These are phyloP conservation scores for Sipha flava DNA, from an alignment of 1,140 invertebrate species.

Conservation along the genomic window DNA sequence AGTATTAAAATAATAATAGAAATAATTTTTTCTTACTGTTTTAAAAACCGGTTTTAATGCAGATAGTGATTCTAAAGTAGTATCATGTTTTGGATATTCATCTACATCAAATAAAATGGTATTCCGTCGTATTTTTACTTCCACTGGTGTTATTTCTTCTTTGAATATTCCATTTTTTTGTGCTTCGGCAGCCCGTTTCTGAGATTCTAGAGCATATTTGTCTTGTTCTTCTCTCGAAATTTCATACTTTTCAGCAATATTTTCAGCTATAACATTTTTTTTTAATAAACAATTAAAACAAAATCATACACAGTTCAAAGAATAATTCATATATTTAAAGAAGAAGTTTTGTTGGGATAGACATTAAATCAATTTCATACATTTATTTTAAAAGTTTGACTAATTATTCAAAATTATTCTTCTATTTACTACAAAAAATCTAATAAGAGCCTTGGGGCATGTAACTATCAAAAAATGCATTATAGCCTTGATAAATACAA, in stretches of 20 bases:
- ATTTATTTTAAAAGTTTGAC: too few species aligned
- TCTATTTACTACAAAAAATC: too few species aligned
- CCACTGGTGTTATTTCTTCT: constrained; percentile 61
- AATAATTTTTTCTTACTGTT: constrained; percentile 44
- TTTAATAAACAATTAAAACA: too few species aligned
- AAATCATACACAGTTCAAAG: too few species aligned
- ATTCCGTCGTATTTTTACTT: constrained; percentile 48
- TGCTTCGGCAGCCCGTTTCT: constrained; percentile 58
- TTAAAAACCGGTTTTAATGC: constrained; percentile 58
- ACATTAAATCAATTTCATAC: too few species aligned
- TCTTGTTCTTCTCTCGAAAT: constrained; percentile 70
- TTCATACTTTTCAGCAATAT: constrained; percentile 61
- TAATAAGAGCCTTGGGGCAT: too few species aligned
- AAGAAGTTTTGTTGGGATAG: too few species aligned
- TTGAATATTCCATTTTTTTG: constrained; percentile 57
- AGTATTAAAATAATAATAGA: neutral
- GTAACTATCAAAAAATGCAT: too few species aligned
- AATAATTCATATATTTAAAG: too few species aligned
- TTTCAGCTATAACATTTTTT: constrained; percentile 54
- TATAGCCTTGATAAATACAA: too few species aligned
- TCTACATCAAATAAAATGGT: constrained; percentile 49
- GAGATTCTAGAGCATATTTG: constrained; percentile 61
- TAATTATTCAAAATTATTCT: too few species aligned
- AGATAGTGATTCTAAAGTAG: constrained; percentile 51
- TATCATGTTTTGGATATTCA: constrained; percentile 58